Evolutionary conservation across 2,888 invertebrate genomes (phyloP), one percentile per base, ranked within the genome.

Genomic region (Marasmarcha lunaedactyla): DNA sequence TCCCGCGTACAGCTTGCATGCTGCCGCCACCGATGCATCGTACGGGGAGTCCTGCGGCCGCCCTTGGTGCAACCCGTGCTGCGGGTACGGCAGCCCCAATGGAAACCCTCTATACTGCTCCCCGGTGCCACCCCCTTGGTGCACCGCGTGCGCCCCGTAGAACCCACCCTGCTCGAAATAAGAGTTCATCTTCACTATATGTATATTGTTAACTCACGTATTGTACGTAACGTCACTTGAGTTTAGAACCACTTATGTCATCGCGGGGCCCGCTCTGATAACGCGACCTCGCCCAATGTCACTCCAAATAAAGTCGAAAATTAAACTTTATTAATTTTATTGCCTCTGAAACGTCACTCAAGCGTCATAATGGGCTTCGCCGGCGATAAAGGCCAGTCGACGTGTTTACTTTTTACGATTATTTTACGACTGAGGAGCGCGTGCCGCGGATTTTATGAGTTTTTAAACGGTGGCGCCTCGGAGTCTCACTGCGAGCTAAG

Each of bases 101-200:
- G 95, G 95, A 66, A 95, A 95, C 48, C 94, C 92, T 63, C 94
- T 87, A 74, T 94, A 93, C 73, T 92, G 90, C 79, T 91, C 89
- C 54, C 94, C 92, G 44, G 89, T 87, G 13, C 79, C 88, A 54
- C 89, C 87, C 47, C 88, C 87, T 84, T 94, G 91, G 85, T 94
- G 91, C 59, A 81, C 81, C 68, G 94, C 94, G 78, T 94, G 94
- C 63, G 91, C 88, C 65, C 95, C 94, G 86, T 96, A 95, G 87
- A 96, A 96, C 79, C 95, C 95, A 78, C 92, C 92, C 87, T 95
- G 95, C 87, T 95, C 95, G 79, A 95, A 96, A 81, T 95, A 96
- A 72, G 95, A 95, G 91, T 95, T 95, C 95, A 95, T 95, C 77
- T 76, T 89, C 74, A 64, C 63, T 58, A 57, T 71, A 72, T 76